Base-by-base conservation (phyloP, 53 echinoderm and acorn worm genomes). In the Echinarachnius parma region DNA sequence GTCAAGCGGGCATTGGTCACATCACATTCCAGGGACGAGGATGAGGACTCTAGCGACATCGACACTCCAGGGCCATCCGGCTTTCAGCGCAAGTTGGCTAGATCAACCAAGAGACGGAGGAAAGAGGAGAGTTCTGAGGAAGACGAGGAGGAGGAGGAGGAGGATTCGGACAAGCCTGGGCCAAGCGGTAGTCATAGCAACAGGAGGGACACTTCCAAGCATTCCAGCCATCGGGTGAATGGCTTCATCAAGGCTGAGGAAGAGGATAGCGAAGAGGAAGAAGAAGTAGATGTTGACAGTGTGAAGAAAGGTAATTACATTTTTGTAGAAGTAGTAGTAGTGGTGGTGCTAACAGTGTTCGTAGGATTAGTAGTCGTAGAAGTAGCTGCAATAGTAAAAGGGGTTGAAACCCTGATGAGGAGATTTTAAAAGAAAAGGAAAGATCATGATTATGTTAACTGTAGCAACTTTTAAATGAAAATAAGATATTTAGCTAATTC, bases 121-220 rank as follows among this genome's bases (percentile, higher is more conserved):
- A 69, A 53, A 53, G 70, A 21, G 14, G 34, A 32, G 31, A 75
- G 75, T 3, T 77, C 61, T 8, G 28, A 61, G 1, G 35, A 61
- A 4, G 84, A 84, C 23, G 76, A 65, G 0, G 80, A 59, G 22
- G 75, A 60, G 19, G 79, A 79, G 21, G 54, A 54, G 18, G 76
- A 76, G 1, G 77, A 77, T 11, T 60, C 30, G 13, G 72, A 71
- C n/a, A 77, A 77, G 62, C 78, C 78, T 34, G 50, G 53, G 53
- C 14, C 57, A 28, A 62, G 78, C 21, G 26, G 50, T 52, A 26
- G 50, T 9, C 53, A 53, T 16, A 42, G 63, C 9, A 48, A 28
- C 18, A 48, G 31, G n/a, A 20, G 48, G 29, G 46, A 54, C 39
- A 35, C 53, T 25, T 32, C 36, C 52, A 46, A 44, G 31, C 31